These are phyloP conservation scores for Leucopsar rothschildi DNA, from an alignment of 2,113 vertebrate genomes.

Conservation along the genomic window DNA sequence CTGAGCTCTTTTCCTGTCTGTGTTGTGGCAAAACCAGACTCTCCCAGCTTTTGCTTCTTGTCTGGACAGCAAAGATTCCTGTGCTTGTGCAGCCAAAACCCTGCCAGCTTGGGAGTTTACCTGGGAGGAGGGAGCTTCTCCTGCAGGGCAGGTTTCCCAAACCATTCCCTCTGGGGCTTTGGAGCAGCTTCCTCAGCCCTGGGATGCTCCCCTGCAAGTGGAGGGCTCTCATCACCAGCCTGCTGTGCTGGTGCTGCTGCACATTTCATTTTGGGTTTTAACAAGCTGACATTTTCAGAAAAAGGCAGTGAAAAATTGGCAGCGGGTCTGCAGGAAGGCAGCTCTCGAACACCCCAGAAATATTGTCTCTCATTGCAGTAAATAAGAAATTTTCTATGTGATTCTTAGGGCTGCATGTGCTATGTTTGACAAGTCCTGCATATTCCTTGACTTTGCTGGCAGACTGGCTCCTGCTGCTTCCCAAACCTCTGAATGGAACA, in stretches of 20 bases:
- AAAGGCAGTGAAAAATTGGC: not conserved
- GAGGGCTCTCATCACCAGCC: not conserved
- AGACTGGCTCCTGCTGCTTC: not conserved
- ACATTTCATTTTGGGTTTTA: not conserved
- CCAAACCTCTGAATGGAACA: not conserved
- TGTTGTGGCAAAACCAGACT: not conserved
- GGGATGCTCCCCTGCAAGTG: not conserved
- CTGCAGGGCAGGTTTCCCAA: not conserved
- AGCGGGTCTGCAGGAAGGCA: not conserved
- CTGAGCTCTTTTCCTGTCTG: not conserved
- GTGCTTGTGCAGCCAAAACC: not conserved
- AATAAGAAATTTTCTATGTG: not conserved
- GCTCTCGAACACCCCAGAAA: not conserved
- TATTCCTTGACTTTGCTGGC: not conserved
- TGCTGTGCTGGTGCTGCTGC: not conserved
- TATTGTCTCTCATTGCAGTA: not conserved
- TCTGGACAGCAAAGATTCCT: not conserved
- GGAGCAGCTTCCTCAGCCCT: not conserved
- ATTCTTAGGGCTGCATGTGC: not conserved
- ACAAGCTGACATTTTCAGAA: not conserved
- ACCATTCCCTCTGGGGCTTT: not conserved
- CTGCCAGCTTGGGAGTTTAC: not conserved
- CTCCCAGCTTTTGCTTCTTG: fast-evolving
- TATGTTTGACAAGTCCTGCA: not conserved
- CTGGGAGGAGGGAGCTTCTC: not conserved